Evolutionary conservation across 30 jellyfish, hydroid and myxozoan genomes (phyloP).

Genomic region (Nemopilema nomurai): DNA sequence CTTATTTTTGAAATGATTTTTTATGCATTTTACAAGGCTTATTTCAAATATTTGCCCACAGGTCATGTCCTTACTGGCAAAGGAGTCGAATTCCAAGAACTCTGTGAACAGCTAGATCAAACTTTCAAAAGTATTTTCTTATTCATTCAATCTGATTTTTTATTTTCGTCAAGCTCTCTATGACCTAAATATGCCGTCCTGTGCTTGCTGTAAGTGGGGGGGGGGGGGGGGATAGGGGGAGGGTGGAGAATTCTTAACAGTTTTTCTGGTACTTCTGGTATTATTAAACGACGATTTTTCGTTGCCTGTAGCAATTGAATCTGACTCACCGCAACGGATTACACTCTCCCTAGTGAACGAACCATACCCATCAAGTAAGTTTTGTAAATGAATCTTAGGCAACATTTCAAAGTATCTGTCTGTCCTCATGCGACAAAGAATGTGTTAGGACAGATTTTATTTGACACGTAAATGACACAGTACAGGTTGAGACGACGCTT

Average conservation of each 20-base stretch:
- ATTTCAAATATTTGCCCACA: background rate
- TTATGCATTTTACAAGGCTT: too few species aligned
- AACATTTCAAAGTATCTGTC: too few species aligned
- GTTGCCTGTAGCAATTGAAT: background rate
- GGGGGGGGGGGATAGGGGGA: too few species aligned
- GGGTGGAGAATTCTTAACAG: background rate
- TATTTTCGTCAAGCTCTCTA: too few species aligned
- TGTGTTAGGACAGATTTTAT: too few species aligned
- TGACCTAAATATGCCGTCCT: too few species aligned
- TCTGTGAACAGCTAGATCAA: slow-evolving; percentile 39
- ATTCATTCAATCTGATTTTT: too few species aligned
- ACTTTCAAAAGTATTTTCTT: slow-evolving; percentile 33
- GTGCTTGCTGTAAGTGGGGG: too few species aligned
- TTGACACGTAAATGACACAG: too few species aligned
- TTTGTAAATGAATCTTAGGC: background rate
- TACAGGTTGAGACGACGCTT: too few species aligned
- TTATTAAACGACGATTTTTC: background rate
- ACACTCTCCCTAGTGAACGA: background rate
- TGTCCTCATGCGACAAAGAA: too few species aligned
- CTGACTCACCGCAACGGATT: background rate
- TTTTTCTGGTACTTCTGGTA: background rate
- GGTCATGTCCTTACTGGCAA: slow-evolving; percentile 34
- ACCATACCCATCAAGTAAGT: background rate
- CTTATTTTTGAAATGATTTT: too few species aligned
- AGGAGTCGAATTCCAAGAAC: slow-evolving; percentile 57